These are phyloP conservation scores for Spongilla lacustris DNA, from an alignment of 37 sponge, comb jelly and placozoan genomes.

Conservation along the genomic window DNA sequence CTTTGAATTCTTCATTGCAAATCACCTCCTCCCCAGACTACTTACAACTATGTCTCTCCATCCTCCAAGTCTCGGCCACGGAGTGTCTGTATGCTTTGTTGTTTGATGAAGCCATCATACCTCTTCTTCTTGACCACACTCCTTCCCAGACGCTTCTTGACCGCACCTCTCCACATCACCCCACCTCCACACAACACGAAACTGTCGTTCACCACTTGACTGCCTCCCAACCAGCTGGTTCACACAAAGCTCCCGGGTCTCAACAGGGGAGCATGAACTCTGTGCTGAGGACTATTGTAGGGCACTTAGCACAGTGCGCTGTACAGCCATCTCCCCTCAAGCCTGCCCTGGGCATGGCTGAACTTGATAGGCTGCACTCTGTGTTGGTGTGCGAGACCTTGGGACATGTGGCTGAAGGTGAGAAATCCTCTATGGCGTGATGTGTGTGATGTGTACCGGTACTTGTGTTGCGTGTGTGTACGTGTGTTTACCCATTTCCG, in stretches of 20 bases:
- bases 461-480: not conserved
- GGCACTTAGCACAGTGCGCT: conserved; percentile 15
- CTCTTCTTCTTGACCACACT: conserved; percentile 30
- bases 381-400: conserved; percentile 24
- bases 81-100: conserved; percentile 47
- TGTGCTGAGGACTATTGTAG: conserved; percentile 25
- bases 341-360: conserved; percentile 24
- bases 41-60: conserved; percentile 29
- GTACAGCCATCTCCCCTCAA: conserved; percentile 53
- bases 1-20: not conserved
- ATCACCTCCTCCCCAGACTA: conserved; percentile 17
- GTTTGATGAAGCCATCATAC: conserved; percentile 17
- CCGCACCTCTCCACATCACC: not conserved
- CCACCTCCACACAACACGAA: not conserved
- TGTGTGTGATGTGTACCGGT: not conserved
- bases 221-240: not conserved
- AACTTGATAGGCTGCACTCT: conserved; percentile 34
- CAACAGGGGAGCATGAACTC: conserved; percentile 6
- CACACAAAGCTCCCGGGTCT: not conserved
- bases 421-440: not conserved
- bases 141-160: not conserved
- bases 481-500: not conserved
- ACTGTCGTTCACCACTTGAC: not conserved
- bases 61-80: conserved; percentile 38
- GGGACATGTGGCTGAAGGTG: conserved; percentile 15